phyloP scores from a whole-genome alignment of 2,797 vertebrate species.

The Rhinella marina region DNA sequence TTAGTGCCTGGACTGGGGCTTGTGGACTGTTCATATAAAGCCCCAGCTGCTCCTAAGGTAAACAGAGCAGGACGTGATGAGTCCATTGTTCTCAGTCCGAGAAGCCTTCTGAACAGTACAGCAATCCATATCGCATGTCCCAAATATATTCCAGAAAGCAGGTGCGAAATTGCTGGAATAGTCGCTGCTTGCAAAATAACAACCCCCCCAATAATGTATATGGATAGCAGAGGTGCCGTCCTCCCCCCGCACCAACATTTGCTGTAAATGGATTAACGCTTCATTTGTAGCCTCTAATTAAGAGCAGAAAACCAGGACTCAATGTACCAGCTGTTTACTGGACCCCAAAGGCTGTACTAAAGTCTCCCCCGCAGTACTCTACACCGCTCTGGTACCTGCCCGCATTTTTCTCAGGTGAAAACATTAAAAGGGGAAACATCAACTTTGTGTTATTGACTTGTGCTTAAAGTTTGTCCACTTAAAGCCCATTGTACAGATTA shows the following conservation, averaged over 20 bases:
- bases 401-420: not conserved
- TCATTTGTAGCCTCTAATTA: conserved; percentile 71
- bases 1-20: conserved; percentile 4
- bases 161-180: conserved; percentile 65
- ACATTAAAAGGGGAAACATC: not conserved
- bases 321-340: not conserved
- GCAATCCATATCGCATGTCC: conserved; percentile 25
- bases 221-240: not conserved
- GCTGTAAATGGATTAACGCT: conserved; percentile 67
- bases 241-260: conserved; percentile 63
- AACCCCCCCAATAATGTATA: not conserved
- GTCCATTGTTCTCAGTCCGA: conserved; percentile 29
- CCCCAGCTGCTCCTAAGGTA: conserved; percentile 52
- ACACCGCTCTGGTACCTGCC: not conserved
- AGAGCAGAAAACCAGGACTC: conserved; percentile 66
- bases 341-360: not conserved
- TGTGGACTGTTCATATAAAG: conserved; percentile 35
- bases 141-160: conserved; percentile 58
- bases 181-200: not conserved
- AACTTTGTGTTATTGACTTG: not conserved
- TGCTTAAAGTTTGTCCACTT: not conserved
- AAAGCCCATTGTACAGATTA: not conserved
- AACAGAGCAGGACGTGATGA: conserved; percentile 40
- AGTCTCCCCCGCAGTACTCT: not conserved
- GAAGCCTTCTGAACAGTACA: conserved; percentile 31